Evolutionary conservation across 2,888 invertebrate genomes (phyloP), one percentile per base, ranked within the genome.

Genomic region (Phasia obesa): DNA sequence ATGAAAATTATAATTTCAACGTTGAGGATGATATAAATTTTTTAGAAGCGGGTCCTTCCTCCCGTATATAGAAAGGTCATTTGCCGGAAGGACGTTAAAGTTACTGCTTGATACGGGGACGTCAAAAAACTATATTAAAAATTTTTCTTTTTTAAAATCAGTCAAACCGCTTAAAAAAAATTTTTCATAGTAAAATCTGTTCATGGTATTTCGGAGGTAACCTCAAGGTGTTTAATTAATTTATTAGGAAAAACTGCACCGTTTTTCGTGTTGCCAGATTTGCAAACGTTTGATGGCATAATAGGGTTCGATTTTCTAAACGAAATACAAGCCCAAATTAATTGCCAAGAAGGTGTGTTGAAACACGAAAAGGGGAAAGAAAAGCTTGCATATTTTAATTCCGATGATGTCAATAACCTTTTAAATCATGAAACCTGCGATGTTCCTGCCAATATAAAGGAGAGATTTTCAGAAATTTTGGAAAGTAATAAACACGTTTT

Each of bases 301-400:
- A n/a, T n/a, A n/a, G n/a, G n/a, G n/a, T 64, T 75, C 35, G 69
- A 84, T 57, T 84, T 77, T 64, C 55, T 80, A 15, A 73, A 60
- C 44, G 31, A 84, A 59, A 77, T 80, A 17, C 51, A 77, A 9
- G 81, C 73, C 25, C 62, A 77, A 70, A 77, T 81, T 13, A 65
- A 81, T 38, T 80, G 69, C 38, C 62, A 67, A 17, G 51, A 42
- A 59, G 80, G 80, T 27, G 3, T 27, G 76, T 70, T 62, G 31
- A 62, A 44, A 62, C 19, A 65, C n/a, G 17, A n/a, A 38, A 25
- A 62, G 13, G 57, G 47, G 19, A 71, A 59, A 23, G 44, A 55
- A 51, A 78, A 49, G n/a, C 21, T 78, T 35, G 7, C 21, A 27
- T 57, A 44, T 57, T 57, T 57, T 19, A 9, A 21, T 59, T 31